A percentile compares a stretch with the other conserved stretches of the same genome.
These are phyloP conservation scores for Umimayanthus kanabou DNA, from an alignment of 92 coral and sea anemone species.

Conservation along the genomic window DNA sequence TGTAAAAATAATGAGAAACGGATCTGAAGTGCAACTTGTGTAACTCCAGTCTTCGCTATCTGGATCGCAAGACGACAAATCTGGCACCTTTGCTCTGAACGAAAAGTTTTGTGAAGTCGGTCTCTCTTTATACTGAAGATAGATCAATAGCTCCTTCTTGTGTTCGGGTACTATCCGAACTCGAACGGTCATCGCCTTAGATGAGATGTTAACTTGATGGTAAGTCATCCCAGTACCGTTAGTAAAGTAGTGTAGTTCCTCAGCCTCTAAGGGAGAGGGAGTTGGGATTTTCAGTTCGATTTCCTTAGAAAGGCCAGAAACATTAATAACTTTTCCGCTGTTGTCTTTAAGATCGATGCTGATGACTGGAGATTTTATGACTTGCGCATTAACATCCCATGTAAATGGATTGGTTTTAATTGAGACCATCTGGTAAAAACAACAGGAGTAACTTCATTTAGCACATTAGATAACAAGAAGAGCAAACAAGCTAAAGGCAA, in stretches of 20 bases:
- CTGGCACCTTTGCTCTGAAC: slow-evolving; percentile 67
- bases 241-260: slow-evolving; percentile 27
- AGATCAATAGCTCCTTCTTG: slow-evolving; percentile 58
- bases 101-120: slow-evolving; percentile 62
- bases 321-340: slow-evolving; percentile 55
- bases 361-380: slow-evolving; percentile 70
- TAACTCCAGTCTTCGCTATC: slow-evolving; percentile 29
- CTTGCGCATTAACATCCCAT: slow-evolving; percentile 80
- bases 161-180: slow-evolving; percentile 65
- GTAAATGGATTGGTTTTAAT: slow-evolving; percentile 81
- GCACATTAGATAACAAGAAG: neutral
- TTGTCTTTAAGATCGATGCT: slow-evolving; percentile 79
- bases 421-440: slow-evolving; percentile 64
- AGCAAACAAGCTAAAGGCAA: neutral
- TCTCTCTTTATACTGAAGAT: slow-evolving; percentile 57
- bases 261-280: slow-evolving; percentile 20
- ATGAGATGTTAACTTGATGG: slow-evolving; percentile 66
- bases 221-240: slow-evolving; percentile 58
- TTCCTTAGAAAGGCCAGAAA: slow-evolving; percentile 68
- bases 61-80: slow-evolving; percentile 64
- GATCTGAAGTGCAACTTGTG: slow-evolving; percentile 62
- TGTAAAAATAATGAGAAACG: slow-evolving; percentile 51
- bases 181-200: slow-evolving; percentile 61
- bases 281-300: slow-evolving; percentile 66
- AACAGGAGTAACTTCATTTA: neutral